Base-by-base conservation (phyloP, 1,140 invertebrate species). In the Drosophila mayri region DNA sequence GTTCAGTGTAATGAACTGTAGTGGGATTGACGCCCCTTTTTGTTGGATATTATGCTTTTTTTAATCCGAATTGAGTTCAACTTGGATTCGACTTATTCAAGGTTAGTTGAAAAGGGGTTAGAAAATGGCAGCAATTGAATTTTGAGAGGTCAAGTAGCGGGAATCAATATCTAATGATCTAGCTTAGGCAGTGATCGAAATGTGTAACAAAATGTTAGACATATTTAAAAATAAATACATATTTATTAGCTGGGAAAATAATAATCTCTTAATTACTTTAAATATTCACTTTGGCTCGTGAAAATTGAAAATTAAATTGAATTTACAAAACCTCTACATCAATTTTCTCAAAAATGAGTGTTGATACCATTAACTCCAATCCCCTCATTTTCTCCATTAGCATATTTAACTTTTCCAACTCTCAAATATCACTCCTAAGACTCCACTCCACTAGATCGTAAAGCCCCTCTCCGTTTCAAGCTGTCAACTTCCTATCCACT, bases 11-110 rank as follows among this genome's bases (percentile, higher is more conserved):
- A 43, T 64, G 43, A 49, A 75, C 54, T 52, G 58, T 50, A 47
- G 7, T 47, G 18, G 68, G 57, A 75, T 65, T 81, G 70, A 88
- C 85, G 85, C 85, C 85, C 85, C 85, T 59, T 65, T 76, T 74
- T 62, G 32, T 50, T 40, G 18, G 16, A n/a, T 52, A 22, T 22
- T 22, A 38, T 55, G 52, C 10, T 25, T 43, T 16, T 10, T 49
- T 16, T 18, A 44, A 50, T 47, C n/a, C 18, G 49, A 66, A 78
- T 73, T 83, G 41, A 49, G 22, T 52, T 75, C 20, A 55, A 50
- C 20, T 30, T 30, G 47, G 38, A 18, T 20, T 47, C 18, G 30
- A 18, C 16, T 7, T 18, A 20, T 61, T 55, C 49, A 74, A 75
- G 59, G 70, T 74, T 75, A 75, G 14, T 32, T 22, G 7, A 41